These are phyloP conservation scores for Vultur gryphus DNA, from an alignment of 2,797 vertebrate genomes.

Conservation along the genomic window DNA sequence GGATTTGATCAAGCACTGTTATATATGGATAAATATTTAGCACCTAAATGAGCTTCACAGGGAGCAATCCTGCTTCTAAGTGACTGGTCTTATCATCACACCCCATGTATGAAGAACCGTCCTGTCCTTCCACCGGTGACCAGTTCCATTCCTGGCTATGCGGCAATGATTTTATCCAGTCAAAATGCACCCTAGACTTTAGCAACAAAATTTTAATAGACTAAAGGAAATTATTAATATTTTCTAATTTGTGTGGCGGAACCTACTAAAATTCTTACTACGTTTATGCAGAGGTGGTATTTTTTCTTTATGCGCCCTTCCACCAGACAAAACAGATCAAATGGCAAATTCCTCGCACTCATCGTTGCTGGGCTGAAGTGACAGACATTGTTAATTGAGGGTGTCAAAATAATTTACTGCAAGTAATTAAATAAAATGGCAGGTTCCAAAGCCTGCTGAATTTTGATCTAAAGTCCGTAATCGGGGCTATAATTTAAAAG, in stretches of 20 bases:
- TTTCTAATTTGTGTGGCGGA: neutral
- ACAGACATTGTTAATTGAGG: slow-evolving; percentile 36
- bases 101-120: neutral
- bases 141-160: neutral
- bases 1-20: neutral
- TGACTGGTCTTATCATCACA: neutral
- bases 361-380: neutral
- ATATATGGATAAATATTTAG: neutral
- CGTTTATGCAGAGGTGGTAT: neutral
- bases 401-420: slow-evolving; percentile 61
- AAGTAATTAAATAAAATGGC: slow-evolving; percentile 65
- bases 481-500: slow-evolving; percentile 2
- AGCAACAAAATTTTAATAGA: neutral
- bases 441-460: slow-evolving; percentile 15
- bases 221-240: neutral
- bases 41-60: neutral
- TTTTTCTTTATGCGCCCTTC: neutral
- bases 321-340: slow-evolving; percentile 27
- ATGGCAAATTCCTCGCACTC: slow-evolving; percentile 24
- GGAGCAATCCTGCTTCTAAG: neutral
- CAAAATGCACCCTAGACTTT: neutral
- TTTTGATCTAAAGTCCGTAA: slow-evolving; percentile 30
- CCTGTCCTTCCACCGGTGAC: neutral
- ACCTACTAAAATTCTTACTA: neutral
- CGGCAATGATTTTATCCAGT: neutral